Percentiles rank a stretch among this genome's conserved stretches.
phyloP scores from a whole-genome alignment of 1,140 invertebrate genomes.

The Trigoniulus corallinus region DNA sequence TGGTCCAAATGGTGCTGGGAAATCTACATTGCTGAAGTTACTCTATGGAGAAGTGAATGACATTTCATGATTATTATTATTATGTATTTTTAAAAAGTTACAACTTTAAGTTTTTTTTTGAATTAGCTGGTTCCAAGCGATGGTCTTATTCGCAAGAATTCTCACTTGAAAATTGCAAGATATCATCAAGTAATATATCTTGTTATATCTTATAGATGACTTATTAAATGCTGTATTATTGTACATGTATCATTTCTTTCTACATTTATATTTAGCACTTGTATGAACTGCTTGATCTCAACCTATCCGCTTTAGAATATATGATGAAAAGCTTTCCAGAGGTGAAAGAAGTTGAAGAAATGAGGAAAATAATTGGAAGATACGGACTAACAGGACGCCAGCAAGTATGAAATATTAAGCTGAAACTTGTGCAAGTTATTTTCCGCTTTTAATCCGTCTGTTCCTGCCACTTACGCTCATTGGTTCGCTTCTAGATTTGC shows the following conservation, averaged over 20 bases:
- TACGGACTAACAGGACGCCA: constrained; percentile 93
- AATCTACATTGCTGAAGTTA: constrained; percentile 91
- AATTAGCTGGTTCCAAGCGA: constrained; percentile 76
- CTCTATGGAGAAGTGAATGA: constrained; percentile 70
- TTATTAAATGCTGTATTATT: background rate
- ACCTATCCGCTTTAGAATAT: constrained; percentile 89
- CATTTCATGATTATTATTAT: background rate
- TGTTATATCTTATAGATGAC: background rate
- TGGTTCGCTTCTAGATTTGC: constrained; percentile 49
- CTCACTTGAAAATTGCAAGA: constrained; percentile 87
- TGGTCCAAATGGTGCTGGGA: constrained; percentile 96
- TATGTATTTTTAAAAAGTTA: background rate
- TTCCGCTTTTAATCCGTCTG: background rate
- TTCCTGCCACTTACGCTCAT: background rate
- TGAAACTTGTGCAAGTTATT: background rate
- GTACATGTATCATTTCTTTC: background rate
- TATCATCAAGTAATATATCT: constrained; percentile 65
- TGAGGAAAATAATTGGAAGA: constrained; percentile 96
- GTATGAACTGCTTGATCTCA: constrained; percentile 87
- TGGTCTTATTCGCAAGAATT: constrained; percentile 95
- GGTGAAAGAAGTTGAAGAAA: constrained; percentile 95
- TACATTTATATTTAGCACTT: constrained; percentile 45
- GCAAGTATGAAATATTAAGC: constrained; percentile 43
- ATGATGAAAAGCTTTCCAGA: constrained; percentile 97
- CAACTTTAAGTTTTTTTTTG: constrained; percentile 15